phyloP scores from a whole-genome alignment of 2,888 invertebrate species.

The Drosophila rellima region DNA sequence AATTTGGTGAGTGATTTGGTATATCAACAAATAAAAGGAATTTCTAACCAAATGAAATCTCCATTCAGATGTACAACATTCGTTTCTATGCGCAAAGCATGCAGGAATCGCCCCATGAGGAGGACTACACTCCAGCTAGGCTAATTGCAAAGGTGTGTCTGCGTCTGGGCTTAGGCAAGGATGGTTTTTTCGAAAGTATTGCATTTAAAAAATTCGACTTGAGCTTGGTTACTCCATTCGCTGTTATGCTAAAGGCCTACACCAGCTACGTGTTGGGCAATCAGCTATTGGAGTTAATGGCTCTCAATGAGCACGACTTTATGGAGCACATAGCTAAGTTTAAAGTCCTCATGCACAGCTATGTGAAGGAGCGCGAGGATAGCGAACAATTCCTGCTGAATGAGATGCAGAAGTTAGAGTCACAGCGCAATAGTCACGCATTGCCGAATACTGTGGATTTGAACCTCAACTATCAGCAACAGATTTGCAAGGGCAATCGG shows the following conservation, averaged over 20 bases:
- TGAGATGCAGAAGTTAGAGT: constrained; percentile 74
- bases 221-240: constrained; percentile 71
- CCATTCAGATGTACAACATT: constrained; percentile 79
- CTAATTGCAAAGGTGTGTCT: constrained; percentile 79
- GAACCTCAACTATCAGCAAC: constrained; percentile 75
- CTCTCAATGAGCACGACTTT: constrained; percentile 80
- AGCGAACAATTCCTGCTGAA: constrained; percentile 77
- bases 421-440: constrained; percentile 74
- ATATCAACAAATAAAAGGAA: not conserved
- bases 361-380: constrained; percentile 78
- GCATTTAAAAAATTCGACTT: constrained; percentile 70
- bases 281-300: constrained; percentile 77
- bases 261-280: constrained; percentile 82
- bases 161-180: constrained; percentile 70
- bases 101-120: constrained; percentile 47
- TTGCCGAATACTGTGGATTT: constrained; percentile 60
- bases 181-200: constrained; percentile 77
- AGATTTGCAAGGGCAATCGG: constrained; percentile 83
- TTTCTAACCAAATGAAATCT: not conserved
- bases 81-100: constrained; percentile 80
- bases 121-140: constrained; percentile 74
- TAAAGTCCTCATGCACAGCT: constrained; percentile 74
- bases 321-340: constrained; percentile 64
- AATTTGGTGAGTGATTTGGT: constrained; percentile 68
- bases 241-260: constrained; percentile 79